Evolutionary conservation across 2,888 invertebrate genomes (phyloP).

Genomic region (Ferdinandea cuprea): DNA sequence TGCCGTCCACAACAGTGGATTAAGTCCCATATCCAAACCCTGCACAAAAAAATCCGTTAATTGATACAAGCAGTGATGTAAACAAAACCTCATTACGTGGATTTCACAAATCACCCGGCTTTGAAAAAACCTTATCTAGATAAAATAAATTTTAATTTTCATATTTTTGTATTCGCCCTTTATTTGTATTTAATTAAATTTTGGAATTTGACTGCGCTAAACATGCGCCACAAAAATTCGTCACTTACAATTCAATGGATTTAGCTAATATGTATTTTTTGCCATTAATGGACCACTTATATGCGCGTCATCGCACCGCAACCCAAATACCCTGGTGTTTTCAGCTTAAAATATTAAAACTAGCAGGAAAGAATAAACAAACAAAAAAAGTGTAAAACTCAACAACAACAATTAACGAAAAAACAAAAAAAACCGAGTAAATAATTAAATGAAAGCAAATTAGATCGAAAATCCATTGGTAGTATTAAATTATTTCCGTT

Average conservation of each 20-base stretch:
- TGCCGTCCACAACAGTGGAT: no score
- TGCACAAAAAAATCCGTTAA: no score
- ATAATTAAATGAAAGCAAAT: constrained; percentile 52
- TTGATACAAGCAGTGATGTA: no score
- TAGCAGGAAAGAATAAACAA: not conserved
- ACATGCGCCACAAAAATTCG: not conserved
- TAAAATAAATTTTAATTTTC: no score
- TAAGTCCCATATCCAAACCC: no score
- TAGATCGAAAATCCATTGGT: constrained; percentile 49
- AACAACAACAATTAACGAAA: not conserved
- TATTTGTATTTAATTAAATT: constrained; percentile 15
- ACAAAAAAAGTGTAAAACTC: not conserved
- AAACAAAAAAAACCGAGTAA: constrained; percentile 2
- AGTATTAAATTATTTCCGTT: constrained; percentile 47
- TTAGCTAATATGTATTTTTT: constrained; percentile 17
- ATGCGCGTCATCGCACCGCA: not conserved
- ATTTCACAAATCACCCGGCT: no score
- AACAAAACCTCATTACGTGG: no score
- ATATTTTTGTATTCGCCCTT: not conserved
- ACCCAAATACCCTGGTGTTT: not conserved
- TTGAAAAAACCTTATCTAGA: no score
- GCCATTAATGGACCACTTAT: constrained; percentile 7
- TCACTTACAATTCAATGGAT: not conserved
- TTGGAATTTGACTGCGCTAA: not conserved
- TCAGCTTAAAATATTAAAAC: not conserved